Conservation (phyloP, 2,888 invertebrate species). For the Lasioglossum figueresi region DNA sequence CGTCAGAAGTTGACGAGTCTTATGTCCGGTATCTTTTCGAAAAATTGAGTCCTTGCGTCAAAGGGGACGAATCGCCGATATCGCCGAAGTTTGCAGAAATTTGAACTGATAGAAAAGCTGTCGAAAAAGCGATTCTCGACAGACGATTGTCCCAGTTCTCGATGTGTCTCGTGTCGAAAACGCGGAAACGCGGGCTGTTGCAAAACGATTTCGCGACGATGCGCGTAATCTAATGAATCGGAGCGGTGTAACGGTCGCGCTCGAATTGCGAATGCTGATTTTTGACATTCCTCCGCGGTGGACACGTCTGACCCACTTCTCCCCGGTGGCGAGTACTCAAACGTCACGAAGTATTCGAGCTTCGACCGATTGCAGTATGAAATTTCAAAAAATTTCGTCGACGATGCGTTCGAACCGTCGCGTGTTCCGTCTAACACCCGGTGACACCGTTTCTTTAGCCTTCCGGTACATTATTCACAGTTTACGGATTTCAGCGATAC, state of each 20-base stretch:
- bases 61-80: no score
- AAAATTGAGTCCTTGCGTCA: neutral
- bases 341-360: neutral
- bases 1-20: neutral
- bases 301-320: constrained; percentile 54
- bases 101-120: neutral
- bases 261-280: constrained; percentile 57
- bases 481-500: neutral
- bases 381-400: neutral
- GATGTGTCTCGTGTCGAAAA: neutral
- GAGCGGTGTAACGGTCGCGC: constrained; percentile 49
- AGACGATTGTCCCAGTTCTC: neutral
- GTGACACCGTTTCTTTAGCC: neutral
- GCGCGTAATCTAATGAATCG: constrained; percentile 51
- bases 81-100: neutral
- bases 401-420: neutral
- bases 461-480: neutral
- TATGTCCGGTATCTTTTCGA: neutral
- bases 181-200: neutral
- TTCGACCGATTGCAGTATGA: neutral
- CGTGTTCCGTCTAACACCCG: neutral
- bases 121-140: neutral
- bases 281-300: constrained; percentile 52
- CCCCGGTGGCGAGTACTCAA: neutral
- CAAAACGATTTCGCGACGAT: constrained; percentile 10